phyloP scores from a whole-genome alignment of 2,888 invertebrate species.

The Furcula furcula region DNA sequence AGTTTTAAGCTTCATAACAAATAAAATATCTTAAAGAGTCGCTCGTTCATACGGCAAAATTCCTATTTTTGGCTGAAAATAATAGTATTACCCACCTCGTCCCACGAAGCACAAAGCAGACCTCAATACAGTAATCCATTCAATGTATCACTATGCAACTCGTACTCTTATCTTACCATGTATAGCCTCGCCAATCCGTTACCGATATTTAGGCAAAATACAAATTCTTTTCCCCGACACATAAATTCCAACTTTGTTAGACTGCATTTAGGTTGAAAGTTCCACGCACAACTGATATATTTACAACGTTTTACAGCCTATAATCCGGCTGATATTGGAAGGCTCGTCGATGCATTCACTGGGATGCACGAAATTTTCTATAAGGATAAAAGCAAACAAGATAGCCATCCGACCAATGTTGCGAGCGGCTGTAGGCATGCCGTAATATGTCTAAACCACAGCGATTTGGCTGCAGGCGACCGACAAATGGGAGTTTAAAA shows the following conservation, averaged over 20 bases:
- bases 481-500: conserved; percentile 44
- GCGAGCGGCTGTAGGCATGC: conserved; percentile 32
- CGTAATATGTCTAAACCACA: conserved; percentile 29
- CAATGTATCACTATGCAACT: conserved; percentile 73
- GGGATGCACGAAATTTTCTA: conserved; percentile 80
- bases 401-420: conserved; percentile 74
- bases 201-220: conserved; percentile 79
- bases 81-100: conserved; percentile 35
- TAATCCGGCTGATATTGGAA: conserved; percentile 79
- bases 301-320: conserved; percentile 69
- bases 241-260: conserved; percentile 46
- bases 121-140: conserved; percentile 67
- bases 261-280: conserved; percentile 41
- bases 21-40: no score
- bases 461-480: conserved; percentile 34
- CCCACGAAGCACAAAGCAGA: conserved; percentile 47
- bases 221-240: conserved; percentile 49
- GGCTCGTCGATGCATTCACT: conserved; percentile 76
- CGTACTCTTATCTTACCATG: conserved; percentile 68
- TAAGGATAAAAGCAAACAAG: conserved; percentile 82
- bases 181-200: conserved; percentile 75
- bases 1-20: no score
- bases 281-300: conserved; percentile 32
- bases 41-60: no score
- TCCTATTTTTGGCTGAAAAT: conserved; percentile 25